Conservation (phyloP, 2,113 vertebrate genomes). For the Nymphicus hollandicus region DNA sequence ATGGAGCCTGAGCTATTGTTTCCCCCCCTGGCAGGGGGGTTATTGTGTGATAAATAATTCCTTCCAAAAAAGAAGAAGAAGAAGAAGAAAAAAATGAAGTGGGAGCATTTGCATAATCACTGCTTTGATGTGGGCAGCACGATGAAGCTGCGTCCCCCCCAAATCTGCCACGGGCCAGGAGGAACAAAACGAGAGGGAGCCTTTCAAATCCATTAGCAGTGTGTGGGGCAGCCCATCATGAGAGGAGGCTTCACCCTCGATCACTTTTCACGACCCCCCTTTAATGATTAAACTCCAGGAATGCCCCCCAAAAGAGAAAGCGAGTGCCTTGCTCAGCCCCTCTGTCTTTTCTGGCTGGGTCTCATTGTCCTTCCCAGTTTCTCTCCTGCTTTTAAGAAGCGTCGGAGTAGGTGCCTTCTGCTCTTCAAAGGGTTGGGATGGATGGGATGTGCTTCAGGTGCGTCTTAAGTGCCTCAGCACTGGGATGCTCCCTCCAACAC, state of each 20-base stretch:
- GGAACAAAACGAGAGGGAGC: constrained; percentile 67
- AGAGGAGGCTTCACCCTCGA: constrained; percentile 28
- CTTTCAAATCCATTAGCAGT: constrained; percentile 56
- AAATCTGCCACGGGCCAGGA: constrained; percentile 68
- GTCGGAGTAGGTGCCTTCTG: background rate
- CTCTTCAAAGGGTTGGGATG: background rate
- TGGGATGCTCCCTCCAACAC: background rate
- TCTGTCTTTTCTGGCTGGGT: background rate
- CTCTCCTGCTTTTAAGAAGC: background rate
- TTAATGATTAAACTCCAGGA: constrained; percentile 71
- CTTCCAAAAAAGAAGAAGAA: constrained; percentile 43
- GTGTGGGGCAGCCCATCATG: constrained; percentile 62
- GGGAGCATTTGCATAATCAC: constrained; percentile 78
- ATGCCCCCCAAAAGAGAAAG: background rate
- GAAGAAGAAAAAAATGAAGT: constrained; percentile 41
- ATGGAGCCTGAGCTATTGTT: constrained; percentile 77
- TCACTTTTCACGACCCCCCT: constrained; percentile 23
- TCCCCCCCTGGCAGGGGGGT: constrained; percentile 73
- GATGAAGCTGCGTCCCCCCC: constrained; percentile 64
- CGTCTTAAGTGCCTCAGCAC: background rate
- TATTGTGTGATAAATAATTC: constrained; percentile 83
- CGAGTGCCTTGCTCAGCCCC: background rate
- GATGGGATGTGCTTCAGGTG: background rate
- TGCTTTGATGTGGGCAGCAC: constrained; percentile 77
- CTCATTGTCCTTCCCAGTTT: constrained; percentile 10